phyloP scores from a whole-genome alignment of 2,888 invertebrate genomes.

The Rutpela maculata region DNA sequence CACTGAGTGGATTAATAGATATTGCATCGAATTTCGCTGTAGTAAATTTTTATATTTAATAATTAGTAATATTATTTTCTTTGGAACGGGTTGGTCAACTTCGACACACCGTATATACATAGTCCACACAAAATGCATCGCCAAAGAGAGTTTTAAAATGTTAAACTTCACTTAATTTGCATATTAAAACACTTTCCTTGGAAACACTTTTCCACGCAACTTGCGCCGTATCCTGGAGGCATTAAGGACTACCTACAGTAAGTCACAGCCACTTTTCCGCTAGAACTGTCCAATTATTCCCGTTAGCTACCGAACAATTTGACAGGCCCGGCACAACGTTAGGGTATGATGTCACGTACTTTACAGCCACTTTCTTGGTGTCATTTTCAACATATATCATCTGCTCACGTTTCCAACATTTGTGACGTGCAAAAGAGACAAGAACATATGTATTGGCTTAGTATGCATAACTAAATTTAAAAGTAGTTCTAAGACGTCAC shows the following conservation, averaged over 20 bases:
- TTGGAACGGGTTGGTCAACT: no score
- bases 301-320: slow-evolving; percentile 39
- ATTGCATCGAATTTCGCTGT: no score
- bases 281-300: slow-evolving; percentile 30
- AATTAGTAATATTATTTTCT: no score
- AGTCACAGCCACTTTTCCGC: slow-evolving; percentile 15
- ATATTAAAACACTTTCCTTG: background rate
- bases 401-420: slow-evolving; percentile 49
- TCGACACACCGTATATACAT: no score
- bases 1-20: no score
- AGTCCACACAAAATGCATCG: no score
- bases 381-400: slow-evolving; percentile 46
- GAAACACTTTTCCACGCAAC: background rate
- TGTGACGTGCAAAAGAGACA: slow-evolving; percentile 45
- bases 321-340: slow-evolving; percentile 49
- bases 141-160: no score
- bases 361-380: slow-evolving; percentile 52
- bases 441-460: slow-evolving; percentile 40
- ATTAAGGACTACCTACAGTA: slow-evolving; percentile 23
- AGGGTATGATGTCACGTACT: slow-evolving; percentile 52
- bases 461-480: slow-evolving; percentile 50
- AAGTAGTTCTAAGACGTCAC: slow-evolving; percentile 33
- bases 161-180: background rate
- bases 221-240: background rate
- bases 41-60: no score